Evolutionary conservation across 2,888 invertebrate species (phyloP).

Genomic region (Entomobrya proxima): DNA sequence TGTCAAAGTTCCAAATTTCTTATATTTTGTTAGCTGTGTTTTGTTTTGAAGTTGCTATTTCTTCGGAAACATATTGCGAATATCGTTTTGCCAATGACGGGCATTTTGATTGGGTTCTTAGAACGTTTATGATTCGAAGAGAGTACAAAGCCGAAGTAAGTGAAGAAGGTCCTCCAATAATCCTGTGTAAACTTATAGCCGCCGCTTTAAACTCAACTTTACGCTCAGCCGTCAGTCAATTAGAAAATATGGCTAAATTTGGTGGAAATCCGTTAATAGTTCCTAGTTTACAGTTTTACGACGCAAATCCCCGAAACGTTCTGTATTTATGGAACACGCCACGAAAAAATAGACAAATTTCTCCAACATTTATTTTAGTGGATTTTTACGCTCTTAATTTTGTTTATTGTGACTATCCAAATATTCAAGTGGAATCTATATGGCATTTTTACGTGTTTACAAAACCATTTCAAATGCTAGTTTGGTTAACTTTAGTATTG

Average conservation of each 20-base stretch:
- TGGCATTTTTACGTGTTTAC: neutral
- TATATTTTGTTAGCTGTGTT: too few species aligned
- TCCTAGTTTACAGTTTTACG: neutral
- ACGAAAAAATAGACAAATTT: neutral
- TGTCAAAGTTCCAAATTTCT: too few species aligned
- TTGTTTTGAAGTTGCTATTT: too few species aligned
- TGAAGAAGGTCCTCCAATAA: neutral
- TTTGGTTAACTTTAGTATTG: neutral
- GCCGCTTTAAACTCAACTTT: neutral
- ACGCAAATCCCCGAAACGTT: neutral
- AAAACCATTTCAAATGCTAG: neutral
- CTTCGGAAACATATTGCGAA: too few species aligned
- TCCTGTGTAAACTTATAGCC: neutral
- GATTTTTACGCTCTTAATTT: neutral
- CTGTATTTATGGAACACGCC: neutral
- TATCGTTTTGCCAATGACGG: neutral
- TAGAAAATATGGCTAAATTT: too few species aligned
- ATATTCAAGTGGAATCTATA: neutral
- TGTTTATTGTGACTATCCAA: neutral
- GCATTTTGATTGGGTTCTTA: neutral
- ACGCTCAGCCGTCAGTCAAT: neutral
- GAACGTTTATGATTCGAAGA: neutral
- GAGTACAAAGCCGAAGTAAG: neutral
- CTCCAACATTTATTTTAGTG: neutral
- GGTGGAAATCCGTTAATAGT: neutral